Conservation (phyloP, 2,113 vertebrate species). For the Salvelinus sp. region DNA sequence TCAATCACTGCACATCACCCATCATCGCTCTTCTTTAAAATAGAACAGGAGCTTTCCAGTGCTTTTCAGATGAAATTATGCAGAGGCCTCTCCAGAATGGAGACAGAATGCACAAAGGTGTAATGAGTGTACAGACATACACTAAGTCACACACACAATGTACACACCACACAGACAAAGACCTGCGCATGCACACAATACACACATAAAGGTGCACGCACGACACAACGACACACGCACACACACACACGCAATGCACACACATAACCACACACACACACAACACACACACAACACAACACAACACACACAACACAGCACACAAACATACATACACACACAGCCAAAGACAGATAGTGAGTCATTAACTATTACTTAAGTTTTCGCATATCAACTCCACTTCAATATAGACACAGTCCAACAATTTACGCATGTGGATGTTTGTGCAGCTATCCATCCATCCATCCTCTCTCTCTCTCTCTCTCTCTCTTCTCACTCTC, state of each 20-base stretch:
- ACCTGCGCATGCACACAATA: no score
- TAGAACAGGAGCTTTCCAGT: not conserved
- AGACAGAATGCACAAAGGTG: constrained; percentile 21
- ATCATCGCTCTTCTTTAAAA: constrained; percentile 33
- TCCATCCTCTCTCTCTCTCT: not conserved
- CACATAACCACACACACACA: not conserved
- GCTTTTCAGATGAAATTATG: constrained; percentile 42
- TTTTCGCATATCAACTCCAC: no score
- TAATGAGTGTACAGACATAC: constrained; percentile 29
- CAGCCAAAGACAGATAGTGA: no score
- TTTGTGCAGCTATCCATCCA: constrained; percentile 39
- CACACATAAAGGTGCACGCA: constrained; percentile 1
- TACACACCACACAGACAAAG: no score
- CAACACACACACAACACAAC: no score
- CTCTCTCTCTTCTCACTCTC: not conserved
- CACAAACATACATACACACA: not conserved
- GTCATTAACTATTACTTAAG: no score
- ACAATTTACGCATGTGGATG: constrained; percentile 20
- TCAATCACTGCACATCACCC: constrained; percentile 26
- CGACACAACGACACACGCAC: no score
- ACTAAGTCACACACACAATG: constrained; percentile 1
- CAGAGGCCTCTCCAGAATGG: constrained; percentile 32
- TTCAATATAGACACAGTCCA: no score
- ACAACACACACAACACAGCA: constrained; percentile 2
- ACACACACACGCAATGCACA: no score